Evolutionary conservation across 2,797 vertebrate species (phyloP).

Genomic region (Argya squamiceps): DNA sequence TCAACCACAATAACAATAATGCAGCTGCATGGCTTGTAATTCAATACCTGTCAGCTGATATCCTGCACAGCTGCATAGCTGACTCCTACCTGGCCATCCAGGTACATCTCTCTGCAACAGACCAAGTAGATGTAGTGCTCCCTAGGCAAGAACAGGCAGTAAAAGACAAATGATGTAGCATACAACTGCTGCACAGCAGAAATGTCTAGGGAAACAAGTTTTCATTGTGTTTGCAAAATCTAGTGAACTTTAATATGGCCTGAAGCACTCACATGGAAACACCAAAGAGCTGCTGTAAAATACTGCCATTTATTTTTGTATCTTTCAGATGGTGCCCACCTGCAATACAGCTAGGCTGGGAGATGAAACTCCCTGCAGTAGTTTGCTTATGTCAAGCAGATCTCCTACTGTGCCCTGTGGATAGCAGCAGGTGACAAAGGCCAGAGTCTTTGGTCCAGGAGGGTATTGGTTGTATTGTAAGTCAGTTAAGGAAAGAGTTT

Average conservation of each 20-base stretch:
- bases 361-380: neutral
- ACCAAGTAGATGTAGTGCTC: neutral
- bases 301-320: conserved; percentile 11
- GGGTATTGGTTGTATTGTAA: neutral
- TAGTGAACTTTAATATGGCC: conserved; percentile 29
- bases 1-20: neutral
- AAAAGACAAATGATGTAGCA: conserved; percentile 7
- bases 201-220: neutral
- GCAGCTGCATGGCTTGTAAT: neutral
- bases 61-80: neutral
- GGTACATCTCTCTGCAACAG: neutral
- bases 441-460: neutral
- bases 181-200: neutral
- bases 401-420: neutral
- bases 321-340: neutral
- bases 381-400: conserved; percentile 32
- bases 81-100: neutral
- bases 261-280: conserved; percentile 6
- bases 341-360: neutral
- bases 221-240: conserved; percentile 56
- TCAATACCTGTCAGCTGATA: neutral
- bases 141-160: neutral
- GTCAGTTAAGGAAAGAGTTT: neutral
- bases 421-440: neutral
- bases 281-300: neutral